Percentiles rank a stretch among this genome's conserved stretches.
Conservation (phyloP, 2,888 invertebrate species). For the Camponotus fellah region DNA sequence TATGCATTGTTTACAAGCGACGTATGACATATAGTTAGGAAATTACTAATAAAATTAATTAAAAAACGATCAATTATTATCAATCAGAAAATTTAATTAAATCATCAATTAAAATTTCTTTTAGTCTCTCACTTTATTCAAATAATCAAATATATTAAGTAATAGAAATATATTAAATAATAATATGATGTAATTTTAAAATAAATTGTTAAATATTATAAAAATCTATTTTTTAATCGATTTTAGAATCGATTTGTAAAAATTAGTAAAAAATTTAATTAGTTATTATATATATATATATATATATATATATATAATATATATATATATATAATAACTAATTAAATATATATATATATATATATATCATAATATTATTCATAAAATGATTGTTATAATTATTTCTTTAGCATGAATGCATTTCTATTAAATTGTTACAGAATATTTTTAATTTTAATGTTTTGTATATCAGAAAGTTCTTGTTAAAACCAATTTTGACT, state of each 20-base stretch:
- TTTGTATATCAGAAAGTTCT: conserved; percentile 13
- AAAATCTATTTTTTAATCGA: not conserved
- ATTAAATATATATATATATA: no score
- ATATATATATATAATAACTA: not conserved
- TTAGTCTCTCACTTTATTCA: not conserved
- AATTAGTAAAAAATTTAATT: not conserved
- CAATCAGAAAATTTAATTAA: no score
- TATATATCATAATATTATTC: not conserved
- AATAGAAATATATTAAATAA: not conserved
- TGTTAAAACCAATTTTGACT: conserved; percentile 44
- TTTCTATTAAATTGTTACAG: conserved; percentile 25
- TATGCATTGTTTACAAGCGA: not conserved
- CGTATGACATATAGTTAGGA: not conserved
- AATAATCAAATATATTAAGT: not conserved
- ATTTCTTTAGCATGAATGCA: not conserved
- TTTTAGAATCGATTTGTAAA: not conserved
- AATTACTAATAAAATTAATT: not conserved
- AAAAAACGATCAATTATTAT: not conserved
- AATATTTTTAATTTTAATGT: conserved; percentile 30
- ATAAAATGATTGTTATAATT: not conserved
- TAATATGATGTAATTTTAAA: not conserved
- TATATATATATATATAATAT: no score
- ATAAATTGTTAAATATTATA: not conserved
- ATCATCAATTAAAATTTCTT: not conserved
- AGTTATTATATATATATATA: no score